Evolutionary conservation across 2,888 invertebrate species (phyloP).

Genomic region (Drosophila eohydei): DNA sequence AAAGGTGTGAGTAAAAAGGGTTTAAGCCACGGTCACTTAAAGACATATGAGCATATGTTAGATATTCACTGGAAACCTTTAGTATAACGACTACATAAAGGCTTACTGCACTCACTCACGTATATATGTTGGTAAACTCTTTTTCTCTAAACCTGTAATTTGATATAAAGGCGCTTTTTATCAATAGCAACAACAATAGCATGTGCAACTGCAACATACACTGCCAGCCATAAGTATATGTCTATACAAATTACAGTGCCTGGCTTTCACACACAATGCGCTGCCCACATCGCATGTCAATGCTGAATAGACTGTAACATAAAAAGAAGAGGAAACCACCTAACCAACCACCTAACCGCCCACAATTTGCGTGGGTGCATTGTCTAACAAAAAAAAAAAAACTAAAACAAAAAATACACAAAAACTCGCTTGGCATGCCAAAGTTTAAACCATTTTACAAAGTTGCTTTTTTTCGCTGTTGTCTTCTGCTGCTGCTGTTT

Average conservation of each 20-base stretch:
- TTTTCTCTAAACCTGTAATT: slow-evolving; percentile 45
- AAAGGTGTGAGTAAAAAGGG: slow-evolving; percentile 26
- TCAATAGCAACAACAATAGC: slow-evolving; percentile 34
- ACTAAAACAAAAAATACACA: slow-evolving; percentile 14
- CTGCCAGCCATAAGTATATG: slow-evolving; percentile 58
- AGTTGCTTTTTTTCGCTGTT: slow-evolving; percentile 47
- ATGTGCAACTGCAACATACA: slow-evolving; percentile 40
- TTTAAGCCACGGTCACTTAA: slow-evolving; percentile 3
- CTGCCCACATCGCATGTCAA: slow-evolving; percentile 72
- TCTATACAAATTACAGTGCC: slow-evolving; percentile 67
- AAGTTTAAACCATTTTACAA: slow-evolving; percentile 68
- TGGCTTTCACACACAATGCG: slow-evolving; percentile 47
- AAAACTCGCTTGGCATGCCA: slow-evolving; percentile 59
- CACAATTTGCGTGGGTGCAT: slow-evolving; percentile 35
- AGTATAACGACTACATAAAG: not conserved
- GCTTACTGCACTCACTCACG: not conserved
- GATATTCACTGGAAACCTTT: not conserved
- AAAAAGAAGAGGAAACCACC: slow-evolving; percentile 17
- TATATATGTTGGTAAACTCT: slow-evolving; percentile 5
- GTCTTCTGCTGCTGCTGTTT: slow-evolving; percentile 35
- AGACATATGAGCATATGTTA: not conserved
- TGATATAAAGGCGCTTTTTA: slow-evolving; percentile 48
- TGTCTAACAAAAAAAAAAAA: slow-evolving; percentile 40
- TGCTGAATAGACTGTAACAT: slow-evolving; percentile 55
- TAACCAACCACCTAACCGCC: not conserved